Base-by-base conservation (phyloP, 2,888 invertebrate species). In the Vandiemenella viatica region DNA sequence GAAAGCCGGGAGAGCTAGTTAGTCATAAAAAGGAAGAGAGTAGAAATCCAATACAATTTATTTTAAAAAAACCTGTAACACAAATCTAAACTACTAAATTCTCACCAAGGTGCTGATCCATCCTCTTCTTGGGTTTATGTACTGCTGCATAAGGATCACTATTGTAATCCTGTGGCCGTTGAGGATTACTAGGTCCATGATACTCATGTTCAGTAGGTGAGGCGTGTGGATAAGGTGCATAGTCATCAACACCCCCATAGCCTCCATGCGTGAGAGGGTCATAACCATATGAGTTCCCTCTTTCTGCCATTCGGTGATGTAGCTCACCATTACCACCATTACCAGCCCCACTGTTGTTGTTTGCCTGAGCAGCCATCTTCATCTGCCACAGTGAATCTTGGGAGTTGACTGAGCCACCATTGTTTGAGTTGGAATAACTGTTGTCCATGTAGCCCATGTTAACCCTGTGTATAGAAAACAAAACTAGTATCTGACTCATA, bases 381-480 rank as follows among this genome's bases (percentile, higher is more conserved):
- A 90, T 83, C 69, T 90, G 90, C 91, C 92, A 90, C 61, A 92
- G 69, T 37, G 91, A 91, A 66, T 91, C 90, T 67, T 91, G 91
- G 4, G 90, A 91, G 70, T 92, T 90, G 50, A 91, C 90, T 60
- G 90, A 90, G 57, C 91, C 91, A n/a, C 90, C 90, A 66, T 90
- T 89, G 71, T 90, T 90, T 52, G 89, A 90, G 66, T 90, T 90
- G 51, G 89, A 86, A 68, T 90, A 90, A 66, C 87, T 88, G 68
- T 88, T 88, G 65, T 90, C 90, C 70, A 88, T 79, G 70, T 89
- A 90, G 55, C 83, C 86, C 81, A 87, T 85, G 67, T 87, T 87
- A 55, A 81, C 80, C 79, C 86, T 86, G 85, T n/a, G n/a, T n/a
- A n/a, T n/a, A n/a, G n/a, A n/a, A n/a, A n/a, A n/a, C n/a, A n/a